Conservation (phyloP, 92 coral and sea anemone genomes). For the Palythoa heliodiscus region DNA sequence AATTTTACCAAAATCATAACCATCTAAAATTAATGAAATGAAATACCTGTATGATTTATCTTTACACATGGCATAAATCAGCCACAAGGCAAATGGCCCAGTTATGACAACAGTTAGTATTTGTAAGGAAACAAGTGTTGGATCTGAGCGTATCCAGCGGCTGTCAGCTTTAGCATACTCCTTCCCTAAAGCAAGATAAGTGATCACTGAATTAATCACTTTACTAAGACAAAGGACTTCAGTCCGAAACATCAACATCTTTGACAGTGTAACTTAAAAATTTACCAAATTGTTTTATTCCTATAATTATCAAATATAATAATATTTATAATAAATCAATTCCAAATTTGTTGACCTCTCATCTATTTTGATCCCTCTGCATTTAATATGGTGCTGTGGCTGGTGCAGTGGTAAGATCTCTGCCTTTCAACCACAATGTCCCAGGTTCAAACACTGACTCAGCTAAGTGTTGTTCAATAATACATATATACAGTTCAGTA, state of each 20-base stretch:
- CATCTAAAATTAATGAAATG: neutral
- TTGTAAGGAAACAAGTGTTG: constrained; percentile 70
- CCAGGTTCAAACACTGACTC: no score
- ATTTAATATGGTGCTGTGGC: neutral
- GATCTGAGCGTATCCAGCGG: constrained; percentile 76
- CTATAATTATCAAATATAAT: neutral
- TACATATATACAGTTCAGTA: no score
- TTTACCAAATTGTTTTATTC: no score
- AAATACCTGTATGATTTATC: constrained; percentile 61
- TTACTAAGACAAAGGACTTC: neutral
- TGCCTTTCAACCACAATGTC: no score
- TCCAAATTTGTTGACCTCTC: neutral
- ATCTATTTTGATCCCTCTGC: neutral
- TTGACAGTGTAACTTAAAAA: no score
- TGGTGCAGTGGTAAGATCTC: no score
- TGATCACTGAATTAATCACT: neutral
- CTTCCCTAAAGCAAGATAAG: constrained; percentile 56
- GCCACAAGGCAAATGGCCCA: constrained; percentile 57
- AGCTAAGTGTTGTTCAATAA: no score
- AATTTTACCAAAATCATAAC: neutral
- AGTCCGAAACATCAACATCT: no score
- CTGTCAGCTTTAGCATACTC: constrained; percentile 79
- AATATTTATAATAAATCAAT: neutral
- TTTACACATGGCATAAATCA: constrained; percentile 66
- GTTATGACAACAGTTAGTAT: constrained; percentile 65